Conservation (phyloP, 2,888 invertebrate species). For the Saturnia pavonia region DNA sequence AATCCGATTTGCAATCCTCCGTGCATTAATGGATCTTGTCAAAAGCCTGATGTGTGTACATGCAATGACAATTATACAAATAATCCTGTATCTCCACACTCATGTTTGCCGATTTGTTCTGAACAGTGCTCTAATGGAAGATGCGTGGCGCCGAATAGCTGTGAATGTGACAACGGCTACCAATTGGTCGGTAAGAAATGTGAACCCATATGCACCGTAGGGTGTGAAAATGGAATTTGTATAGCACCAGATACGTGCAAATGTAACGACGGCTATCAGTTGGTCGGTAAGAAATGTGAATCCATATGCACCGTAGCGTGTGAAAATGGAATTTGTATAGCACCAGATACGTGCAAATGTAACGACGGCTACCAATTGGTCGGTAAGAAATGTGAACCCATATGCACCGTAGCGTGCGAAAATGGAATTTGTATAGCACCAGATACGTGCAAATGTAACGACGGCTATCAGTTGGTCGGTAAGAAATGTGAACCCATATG, state of each 20-base stretch:
- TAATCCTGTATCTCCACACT: neutral
- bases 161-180: neutral
- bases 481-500: neutral
- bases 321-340: constrained; percentile 12
- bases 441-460: neutral
- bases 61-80: constrained; percentile 1
- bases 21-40: constrained; percentile 9
- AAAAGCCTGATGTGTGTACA: constrained; percentile 8
- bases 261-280: neutral
- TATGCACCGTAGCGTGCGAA: neutral
- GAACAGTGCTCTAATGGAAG: constrained; percentile 9
- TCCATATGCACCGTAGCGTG: neutral
- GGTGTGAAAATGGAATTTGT: neutral
- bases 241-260: neutral
- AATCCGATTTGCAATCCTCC: neutral
- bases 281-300: neutral
- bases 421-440: neutral
- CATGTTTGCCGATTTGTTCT: neutral
- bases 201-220: neutral
- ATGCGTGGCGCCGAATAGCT: constrained; percentile 20
- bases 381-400: neutral
- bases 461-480: neutral
- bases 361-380: neutral
- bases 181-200: neutral
- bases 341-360: neutral